Conservation (phyloP, 2,888 invertebrate genomes). For the Pegoplata infirma region DNA sequence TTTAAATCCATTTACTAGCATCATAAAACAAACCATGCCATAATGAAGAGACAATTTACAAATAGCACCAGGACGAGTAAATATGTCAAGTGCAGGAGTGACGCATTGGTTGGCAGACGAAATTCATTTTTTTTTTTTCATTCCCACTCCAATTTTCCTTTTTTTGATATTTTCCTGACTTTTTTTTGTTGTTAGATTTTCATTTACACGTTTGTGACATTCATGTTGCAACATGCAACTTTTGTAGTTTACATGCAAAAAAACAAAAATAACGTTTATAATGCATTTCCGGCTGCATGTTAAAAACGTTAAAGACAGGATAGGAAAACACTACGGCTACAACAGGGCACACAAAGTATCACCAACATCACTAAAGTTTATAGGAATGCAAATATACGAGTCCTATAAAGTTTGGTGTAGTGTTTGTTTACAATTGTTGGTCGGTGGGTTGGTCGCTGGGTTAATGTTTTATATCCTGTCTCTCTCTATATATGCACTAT, state of each 20-base stretch:
- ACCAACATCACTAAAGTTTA: constrained; percentile 28
- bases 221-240: constrained; percentile 29
- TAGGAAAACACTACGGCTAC: too few relatives aligned
- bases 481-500: not conserved
- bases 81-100: constrained; percentile 76
- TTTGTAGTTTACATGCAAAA: constrained; percentile 1
- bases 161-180: not conserved
- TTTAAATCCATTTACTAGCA: constrained; percentile 40
- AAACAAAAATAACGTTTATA: constrained; percentile 49
- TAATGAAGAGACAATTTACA: constrained; percentile 61
- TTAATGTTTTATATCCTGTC: constrained; percentile 16
- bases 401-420: not conserved
- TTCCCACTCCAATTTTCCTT: not conserved
- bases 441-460: not conserved
- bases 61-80: constrained; percentile 70
- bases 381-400: not conserved
- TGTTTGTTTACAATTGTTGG: constrained; percentile 14
- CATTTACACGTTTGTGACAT: constrained; percentile 7
- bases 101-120: constrained; percentile 60
- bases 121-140: constrained; percentile 44
- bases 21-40: constrained; percentile 39
- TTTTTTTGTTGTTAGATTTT: not conserved
- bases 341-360: constrained; percentile 12
- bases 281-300: constrained; percentile 62
- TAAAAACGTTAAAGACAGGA: constrained; percentile 40